These are phyloP conservation scores for Pterocles gutturalis DNA, from an alignment of 2,113 vertebrate species.

Conservation along the genomic window DNA sequence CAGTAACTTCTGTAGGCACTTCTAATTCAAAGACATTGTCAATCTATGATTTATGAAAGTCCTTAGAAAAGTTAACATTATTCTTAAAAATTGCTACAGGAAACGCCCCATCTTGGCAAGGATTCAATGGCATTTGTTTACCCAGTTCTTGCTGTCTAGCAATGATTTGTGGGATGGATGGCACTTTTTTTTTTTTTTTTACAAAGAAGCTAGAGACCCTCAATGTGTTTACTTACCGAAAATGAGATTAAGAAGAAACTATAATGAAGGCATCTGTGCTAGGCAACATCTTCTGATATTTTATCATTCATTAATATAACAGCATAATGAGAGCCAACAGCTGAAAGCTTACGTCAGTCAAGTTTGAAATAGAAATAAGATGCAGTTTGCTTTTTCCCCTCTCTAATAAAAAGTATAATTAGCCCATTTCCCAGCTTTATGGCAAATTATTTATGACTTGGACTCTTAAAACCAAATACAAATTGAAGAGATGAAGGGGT, in stretches of 20 bases:
- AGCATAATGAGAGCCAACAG: neutral
- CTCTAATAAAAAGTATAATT: neutral
- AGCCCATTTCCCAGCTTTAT: neutral
- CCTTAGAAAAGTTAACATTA: neutral
- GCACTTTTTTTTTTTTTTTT: neutral
- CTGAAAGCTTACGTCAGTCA: neutral
- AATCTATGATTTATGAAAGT: neutral
- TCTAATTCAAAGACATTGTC: neutral
- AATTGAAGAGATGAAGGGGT: neutral
- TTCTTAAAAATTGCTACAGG: neutral
- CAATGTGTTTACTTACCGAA: neutral
- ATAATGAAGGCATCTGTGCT: neutral
- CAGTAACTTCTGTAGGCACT: neutral
- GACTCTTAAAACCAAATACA: neutral
- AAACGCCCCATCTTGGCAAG: neutral
- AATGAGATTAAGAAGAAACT: neutral
- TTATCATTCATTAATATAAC: neutral
- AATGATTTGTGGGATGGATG: neutral
- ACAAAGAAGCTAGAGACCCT: neutral
- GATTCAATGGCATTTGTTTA: neutral
- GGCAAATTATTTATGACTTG: constrained; percentile 11
- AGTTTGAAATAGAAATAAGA: neutral
- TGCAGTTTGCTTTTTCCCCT: neutral
- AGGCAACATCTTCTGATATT: neutral
- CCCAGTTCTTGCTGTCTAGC: neutral